Base-by-base conservation (phyloP, 2,113 vertebrate genomes). In the Peromyscus leucopus region DNA sequence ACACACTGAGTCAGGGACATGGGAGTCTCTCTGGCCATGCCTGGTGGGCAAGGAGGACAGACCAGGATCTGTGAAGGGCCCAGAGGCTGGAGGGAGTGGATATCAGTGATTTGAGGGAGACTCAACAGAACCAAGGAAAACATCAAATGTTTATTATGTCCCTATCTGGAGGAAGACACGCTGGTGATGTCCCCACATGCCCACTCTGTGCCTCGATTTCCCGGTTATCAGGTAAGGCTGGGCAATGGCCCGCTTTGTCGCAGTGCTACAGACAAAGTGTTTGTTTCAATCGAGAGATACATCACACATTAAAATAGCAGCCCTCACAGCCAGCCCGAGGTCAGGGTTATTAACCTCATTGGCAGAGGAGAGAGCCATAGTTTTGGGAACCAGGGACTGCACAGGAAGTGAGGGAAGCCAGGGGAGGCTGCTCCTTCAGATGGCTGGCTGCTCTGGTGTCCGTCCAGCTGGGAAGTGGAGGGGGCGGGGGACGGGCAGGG, bases 1-100 rank as follows among this genome's bases (percentile, higher is more conserved):
- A 97, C 89, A 67, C 74, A 57, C 93, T 91, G 48, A 89, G 89
- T 98, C 96, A 98, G 97, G 93, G 91, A 93, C 91, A 93, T 96
- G 93, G 61, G 67, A 57, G 51, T 24, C 57, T 72, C 33, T 78
- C 24, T 4, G 21, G 67, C 55, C 48, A 89, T 74, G 28, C 7
- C 46, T 0, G 0, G 71, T 59, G 84, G 46, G 93, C 65, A 22
- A 51, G n/a, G 42, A 75, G 36, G 48, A 51, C 36, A 46, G 51
- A 63, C 28, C 3, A 61, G 86, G 67, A 63, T 24, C 24, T 10
- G 1, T 1, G 28, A 67, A 0, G 0, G 84, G 51, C 55, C 22
- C 28, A 7, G 85, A 63, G 65, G n/a, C 55, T 7, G 42, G 28
- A 31, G 10, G 17, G 46, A 28, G 13, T 10, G 4, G 11, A 36